Percentiles rank a stretch among this genome's conserved stretches.
Conservation (phyloP, 2,888 invertebrate genomes). For the Harmothoe impar region DNA sequence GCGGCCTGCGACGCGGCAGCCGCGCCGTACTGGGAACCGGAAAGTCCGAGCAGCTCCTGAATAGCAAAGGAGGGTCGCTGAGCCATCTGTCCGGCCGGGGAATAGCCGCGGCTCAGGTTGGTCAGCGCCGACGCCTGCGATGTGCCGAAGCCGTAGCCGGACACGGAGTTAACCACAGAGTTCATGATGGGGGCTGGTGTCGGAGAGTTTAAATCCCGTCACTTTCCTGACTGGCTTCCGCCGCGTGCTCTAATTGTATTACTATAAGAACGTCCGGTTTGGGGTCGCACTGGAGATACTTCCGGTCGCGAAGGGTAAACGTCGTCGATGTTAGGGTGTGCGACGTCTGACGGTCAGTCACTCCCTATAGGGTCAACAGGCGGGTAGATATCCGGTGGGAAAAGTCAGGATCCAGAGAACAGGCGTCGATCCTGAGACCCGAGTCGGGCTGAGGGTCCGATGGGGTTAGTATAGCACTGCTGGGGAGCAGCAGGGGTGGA, state of each 20-base stretch:
- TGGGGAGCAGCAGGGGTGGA: neutral
- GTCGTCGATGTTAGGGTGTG: neutral
- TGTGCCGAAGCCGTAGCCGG: conserved; percentile 60
- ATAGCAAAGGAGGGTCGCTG: conserved; percentile 64
- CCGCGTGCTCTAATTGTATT: too few species aligned
- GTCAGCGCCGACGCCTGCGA: conserved; percentile 57
- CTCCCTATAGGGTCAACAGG: neutral
- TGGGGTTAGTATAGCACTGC: neutral
- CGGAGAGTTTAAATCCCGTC: neutral
- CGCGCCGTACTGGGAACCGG: conserved; percentile 54
- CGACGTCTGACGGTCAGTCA: neutral
- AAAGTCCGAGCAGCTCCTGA: conserved; percentile 60
- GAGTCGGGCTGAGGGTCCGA: neutral
- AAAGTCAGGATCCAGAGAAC: neutral
- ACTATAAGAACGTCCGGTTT: too few species aligned
- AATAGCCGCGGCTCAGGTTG: conserved; percentile 54
- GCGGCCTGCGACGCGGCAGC: conserved; percentile 58
- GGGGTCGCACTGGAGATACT: too few species aligned
- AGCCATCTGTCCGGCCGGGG: conserved; percentile 46
- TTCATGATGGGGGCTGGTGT: conserved; percentile 55
- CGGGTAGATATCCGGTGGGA: too few species aligned
- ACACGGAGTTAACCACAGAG: conserved; percentile 61
- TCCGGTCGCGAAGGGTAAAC: too few species aligned
- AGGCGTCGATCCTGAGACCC: neutral
- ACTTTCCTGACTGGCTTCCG: too few species aligned